phyloP scores from a whole-genome alignment of 2,113 vertebrate species.

The Sander lucioperca region DNA sequence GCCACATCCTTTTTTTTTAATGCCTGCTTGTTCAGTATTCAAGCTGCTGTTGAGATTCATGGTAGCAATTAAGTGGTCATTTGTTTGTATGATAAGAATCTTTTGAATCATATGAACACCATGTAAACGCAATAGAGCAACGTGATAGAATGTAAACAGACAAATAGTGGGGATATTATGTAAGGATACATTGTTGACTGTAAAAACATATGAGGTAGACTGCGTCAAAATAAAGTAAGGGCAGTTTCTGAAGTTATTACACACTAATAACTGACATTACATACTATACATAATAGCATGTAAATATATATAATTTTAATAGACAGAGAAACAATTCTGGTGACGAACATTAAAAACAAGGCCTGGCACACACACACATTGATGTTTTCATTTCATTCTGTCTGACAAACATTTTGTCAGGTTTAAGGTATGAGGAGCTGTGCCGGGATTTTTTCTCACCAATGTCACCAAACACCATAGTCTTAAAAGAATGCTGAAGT shows the following conservation, averaged over 20 bases:
- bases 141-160: neutral
- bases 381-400: neutral
- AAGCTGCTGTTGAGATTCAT: neutral
- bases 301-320: neutral
- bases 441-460: neutral
- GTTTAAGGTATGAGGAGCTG: neutral
- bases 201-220: neutral
- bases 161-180: neutral
- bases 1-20: no score
- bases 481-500: neutral
- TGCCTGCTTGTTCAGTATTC: neutral
- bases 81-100: neutral
- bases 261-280: neutral
- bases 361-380: neutral
- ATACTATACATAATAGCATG: neutral
- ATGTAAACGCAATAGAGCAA: neutral
- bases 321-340: neutral
- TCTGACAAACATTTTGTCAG: neutral
- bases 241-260: neutral
- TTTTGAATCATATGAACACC: neutral
- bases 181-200: neutral
- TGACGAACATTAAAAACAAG: neutral
- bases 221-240: neutral
- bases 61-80: neutral
- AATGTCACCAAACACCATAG: neutral